Conservation (phyloP, 2,888 invertebrate genomes). For the Temnothorax ravouxi region DNA sequence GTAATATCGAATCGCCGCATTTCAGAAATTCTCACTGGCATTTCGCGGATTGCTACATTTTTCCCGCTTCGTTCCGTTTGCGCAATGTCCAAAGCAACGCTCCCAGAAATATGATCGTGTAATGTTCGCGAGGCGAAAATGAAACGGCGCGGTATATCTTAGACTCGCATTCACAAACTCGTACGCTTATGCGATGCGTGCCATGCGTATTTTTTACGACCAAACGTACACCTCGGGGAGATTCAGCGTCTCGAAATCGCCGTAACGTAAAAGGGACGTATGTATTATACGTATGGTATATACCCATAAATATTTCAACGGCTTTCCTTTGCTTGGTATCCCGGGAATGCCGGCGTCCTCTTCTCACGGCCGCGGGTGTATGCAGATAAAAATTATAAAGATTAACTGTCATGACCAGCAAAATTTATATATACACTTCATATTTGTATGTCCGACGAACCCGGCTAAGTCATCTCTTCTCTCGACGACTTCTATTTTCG, state of each 20-base stretch:
- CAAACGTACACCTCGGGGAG: too few relatives aligned
- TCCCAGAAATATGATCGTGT: constrained; percentile 20
- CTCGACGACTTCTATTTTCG: constrained; percentile 25
- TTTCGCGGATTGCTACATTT: constrained; percentile 39
- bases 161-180: background rate
- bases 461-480: constrained; percentile 4
- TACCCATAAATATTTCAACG: constrained; percentile 36
- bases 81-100: constrained; percentile 14
- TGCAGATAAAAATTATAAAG: constrained; percentile 46
- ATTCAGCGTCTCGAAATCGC: background rate
- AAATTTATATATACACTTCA: constrained; percentile 44
- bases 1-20: background rate
- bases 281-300: background rate
- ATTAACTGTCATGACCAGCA: constrained; percentile 18
- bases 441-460: background rate
- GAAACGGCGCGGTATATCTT: background rate
- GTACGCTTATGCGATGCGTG: background rate
- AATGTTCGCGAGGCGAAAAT: constrained; percentile 15
- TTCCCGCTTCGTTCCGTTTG: constrained; percentile 31
- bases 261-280: constrained; percentile 22
- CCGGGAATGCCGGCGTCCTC: constrained; percentile 35
- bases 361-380: background rate
- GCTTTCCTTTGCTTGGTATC: constrained; percentile 5
- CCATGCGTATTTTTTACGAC: background rate
- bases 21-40: constrained; percentile 17